Base-by-base conservation (phyloP, 1,140 invertebrate species). In the Brachionus rotundiformis region DNA sequence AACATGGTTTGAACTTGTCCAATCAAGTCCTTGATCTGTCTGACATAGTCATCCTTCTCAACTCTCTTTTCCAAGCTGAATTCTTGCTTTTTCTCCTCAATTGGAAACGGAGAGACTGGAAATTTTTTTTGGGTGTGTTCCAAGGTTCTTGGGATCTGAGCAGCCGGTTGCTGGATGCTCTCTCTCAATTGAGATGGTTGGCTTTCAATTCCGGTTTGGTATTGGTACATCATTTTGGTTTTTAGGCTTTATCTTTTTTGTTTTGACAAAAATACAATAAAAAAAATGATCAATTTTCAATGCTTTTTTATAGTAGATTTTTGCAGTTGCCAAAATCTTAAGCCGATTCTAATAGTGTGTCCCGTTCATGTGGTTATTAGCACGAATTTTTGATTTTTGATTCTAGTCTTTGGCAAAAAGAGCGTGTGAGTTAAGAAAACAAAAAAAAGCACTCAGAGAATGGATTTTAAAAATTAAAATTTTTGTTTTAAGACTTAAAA, bases 201-300 rank as follows among this genome's bases (percentile, higher is more conserved):
- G 16, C 25, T 23, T 73, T 33, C 63, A 33, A 63, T 63, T 63
- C 23, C 49, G 49, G 49, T 54, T 63, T 63, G n/a, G n/a, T n/a
- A n/a, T n/a, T 41, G 65, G 33, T 33, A 71, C 65, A 71, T 71
- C 65, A 71, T 71, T 71, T 71, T 71, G 16, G 27, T 0, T 73
- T 73, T 44, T 44, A 41, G 16, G 61, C 63, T 68, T 68, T 68
- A 68, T 36, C 29, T 33, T 36, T 33, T 33, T 68, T 68, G 19
- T 61, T 31, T 33, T 68, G 29, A 36, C 33, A 68, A 68, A 68
- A 68, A 68, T n/a, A 33, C 36, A 1, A 16, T 33, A 36, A 36
- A 36, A 0, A 68, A 36, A 33, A 39, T 19, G 47, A 54, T 54
- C 47, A 54, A 54, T 54, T 54, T 41, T 54, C 47, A 54, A 6